Conservation (phyloP, 1,140 invertebrate genomes). For the Amyelois transitella region DNA sequence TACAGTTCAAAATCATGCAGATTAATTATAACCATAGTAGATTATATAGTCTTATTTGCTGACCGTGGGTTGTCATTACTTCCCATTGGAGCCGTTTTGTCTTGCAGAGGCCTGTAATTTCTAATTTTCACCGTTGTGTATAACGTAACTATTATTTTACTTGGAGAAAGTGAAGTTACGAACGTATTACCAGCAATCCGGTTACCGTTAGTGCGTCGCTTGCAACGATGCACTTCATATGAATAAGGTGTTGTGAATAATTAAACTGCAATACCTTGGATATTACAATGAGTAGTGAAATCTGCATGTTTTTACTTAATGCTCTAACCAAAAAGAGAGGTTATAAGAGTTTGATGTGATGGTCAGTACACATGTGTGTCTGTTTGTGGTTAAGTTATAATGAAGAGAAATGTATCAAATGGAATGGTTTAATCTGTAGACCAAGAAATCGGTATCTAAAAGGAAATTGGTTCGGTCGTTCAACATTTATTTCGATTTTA, state of each 20-base stretch:
- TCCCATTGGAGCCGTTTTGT: constrained; percentile 7
- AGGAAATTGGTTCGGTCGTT: too few relatives aligned
- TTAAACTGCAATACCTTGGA: not conserved
- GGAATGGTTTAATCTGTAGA: too few relatives aligned
- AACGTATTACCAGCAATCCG: constrained; percentile 1
- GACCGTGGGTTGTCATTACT: constrained; percentile 6
- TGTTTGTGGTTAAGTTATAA: too few relatives aligned
- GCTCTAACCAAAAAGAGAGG: too few relatives aligned
- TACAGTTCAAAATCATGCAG: not conserved
- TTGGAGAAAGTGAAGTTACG: constrained; percentile 28
- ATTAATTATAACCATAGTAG: not conserved
- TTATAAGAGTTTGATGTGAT: too few relatives aligned
- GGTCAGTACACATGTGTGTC: too few relatives aligned
- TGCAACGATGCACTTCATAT: not conserved
- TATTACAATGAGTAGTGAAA: constrained; percentile 3
- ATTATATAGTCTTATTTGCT: not conserved
- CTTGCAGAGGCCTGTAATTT: constrained; percentile 21
- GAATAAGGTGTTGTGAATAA: not conserved
- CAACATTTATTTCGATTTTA: too few relatives aligned
- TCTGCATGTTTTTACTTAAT: too few relatives aligned
- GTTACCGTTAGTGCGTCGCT: constrained; percentile 1
- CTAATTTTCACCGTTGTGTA: constrained; percentile 37
- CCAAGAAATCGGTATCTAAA: too few relatives aligned
- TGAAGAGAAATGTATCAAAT: too few relatives aligned
- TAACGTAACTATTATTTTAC: constrained; percentile 39